Percentiles rank a stretch among this genome's conserved stretches.
Conservation (phyloP, 2,113 vertebrate species). For the Mormyrus iriodes region DNA sequence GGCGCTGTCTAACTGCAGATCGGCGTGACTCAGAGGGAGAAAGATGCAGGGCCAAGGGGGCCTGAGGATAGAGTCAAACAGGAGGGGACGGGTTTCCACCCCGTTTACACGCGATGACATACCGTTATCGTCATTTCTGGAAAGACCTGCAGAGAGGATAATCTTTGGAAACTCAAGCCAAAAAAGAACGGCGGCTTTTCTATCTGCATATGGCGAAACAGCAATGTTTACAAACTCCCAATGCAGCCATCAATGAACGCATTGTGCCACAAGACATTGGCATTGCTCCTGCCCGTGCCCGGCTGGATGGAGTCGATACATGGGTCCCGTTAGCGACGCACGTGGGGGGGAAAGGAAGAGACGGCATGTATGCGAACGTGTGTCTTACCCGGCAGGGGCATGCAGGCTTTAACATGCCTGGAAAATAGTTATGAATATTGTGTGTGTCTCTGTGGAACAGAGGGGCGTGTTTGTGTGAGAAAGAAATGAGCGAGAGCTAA, state of each 20-base stretch:
- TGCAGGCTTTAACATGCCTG: not conserved
- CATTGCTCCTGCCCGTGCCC: not conserved
- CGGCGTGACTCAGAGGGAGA: conserved; percentile 41
- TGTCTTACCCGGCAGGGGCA: not conserved
- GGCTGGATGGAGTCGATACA: not conserved
- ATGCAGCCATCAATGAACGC: conserved; percentile 34
- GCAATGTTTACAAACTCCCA: conserved; percentile 30
- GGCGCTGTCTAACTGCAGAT: conserved; percentile 35
- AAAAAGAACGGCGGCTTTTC: conserved; percentile 37
- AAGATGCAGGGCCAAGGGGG: conserved; percentile 1
- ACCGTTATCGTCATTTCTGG: conserved; percentile 36
- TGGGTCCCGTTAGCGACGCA: not conserved
- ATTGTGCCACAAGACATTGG: conserved; percentile 35
- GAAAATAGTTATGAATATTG: not conserved
- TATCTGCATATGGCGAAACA: conserved; percentile 19
- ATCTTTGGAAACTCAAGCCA: conserved; percentile 39
- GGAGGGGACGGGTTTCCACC: conserved; percentile 41
- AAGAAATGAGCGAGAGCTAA: not conserved
- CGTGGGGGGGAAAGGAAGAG: not conserved
- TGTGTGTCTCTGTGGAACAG: not conserved
- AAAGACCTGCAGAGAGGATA: conserved; percentile 42
- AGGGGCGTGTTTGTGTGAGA: not conserved
- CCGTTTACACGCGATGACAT: conserved; percentile 43
- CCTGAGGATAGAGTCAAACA: conserved; percentile 2
- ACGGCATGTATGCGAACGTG: not conserved